phyloP scores from a whole-genome alignment of 2,888 invertebrate genomes.

The Netelia melanura region DNA sequence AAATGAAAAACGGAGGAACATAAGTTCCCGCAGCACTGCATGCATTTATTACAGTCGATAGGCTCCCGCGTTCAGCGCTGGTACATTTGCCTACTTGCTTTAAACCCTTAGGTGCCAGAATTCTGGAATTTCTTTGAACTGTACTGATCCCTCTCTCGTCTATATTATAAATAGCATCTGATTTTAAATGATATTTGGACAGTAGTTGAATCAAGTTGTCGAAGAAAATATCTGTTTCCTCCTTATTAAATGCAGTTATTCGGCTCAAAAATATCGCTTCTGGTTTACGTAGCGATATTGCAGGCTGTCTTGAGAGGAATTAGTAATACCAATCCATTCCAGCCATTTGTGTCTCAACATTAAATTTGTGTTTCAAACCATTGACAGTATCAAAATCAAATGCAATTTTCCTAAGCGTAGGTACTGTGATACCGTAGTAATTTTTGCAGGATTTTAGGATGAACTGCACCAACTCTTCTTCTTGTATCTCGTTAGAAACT shows the following conservation, averaged over 20 bases:
- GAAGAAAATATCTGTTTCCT: neutral
- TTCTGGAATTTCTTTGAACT: neutral
- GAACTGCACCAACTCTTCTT: too few species aligned
- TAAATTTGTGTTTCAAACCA: too few species aligned
- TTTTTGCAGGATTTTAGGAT: too few species aligned
- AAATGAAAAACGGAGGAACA: slow-evolving; percentile 75
- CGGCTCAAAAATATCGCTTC: neutral
- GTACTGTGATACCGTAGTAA: too few species aligned
- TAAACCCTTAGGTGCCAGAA: slow-evolving; percentile 62
- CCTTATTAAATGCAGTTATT: neutral
- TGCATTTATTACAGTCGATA: slow-evolving; percentile 72
- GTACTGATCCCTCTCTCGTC: slow-evolving; percentile 21
- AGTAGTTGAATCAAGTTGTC: neutral
- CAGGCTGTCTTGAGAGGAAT: too few species aligned
- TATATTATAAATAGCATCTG: neutral
- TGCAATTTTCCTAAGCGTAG: too few species aligned
- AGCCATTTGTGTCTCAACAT: too few species aligned
- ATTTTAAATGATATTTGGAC: neutral
- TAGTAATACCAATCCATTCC: too few species aligned
- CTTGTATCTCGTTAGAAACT: too few species aligned
- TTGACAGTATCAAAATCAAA: too few species aligned
- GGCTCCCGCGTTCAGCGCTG: slow-evolving; percentile 61
- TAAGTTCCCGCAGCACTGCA: slow-evolving; percentile 72
- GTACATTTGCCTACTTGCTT: slow-evolving; percentile 69
- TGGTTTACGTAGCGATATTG: neutral